Conservation (phyloP, 37 sponge, comb jelly and placozoan genomes). For the Dysidea cf. avara region DNA sequence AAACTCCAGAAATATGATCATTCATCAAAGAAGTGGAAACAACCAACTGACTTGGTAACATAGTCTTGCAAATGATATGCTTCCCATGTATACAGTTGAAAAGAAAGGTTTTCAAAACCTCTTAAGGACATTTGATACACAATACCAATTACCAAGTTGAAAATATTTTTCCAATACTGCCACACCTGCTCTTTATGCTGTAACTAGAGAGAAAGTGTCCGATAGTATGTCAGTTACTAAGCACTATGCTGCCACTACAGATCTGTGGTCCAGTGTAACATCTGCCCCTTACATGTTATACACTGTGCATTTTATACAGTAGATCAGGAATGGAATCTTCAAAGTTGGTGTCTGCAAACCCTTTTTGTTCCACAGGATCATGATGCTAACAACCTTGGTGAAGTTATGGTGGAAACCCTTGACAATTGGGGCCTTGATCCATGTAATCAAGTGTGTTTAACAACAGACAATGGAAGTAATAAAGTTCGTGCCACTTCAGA, state of each 20-base stretch:
- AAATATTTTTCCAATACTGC: slow-evolving; percentile 14
- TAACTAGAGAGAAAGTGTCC: too few relatives aligned
- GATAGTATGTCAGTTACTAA: too few relatives aligned
- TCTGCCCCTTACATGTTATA: too few relatives aligned
- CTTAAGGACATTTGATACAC: too few relatives aligned
- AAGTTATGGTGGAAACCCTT: slow-evolving; percentile 12
- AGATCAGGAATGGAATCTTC: slow-evolving; percentile 16
- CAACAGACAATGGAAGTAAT: slow-evolving; percentile 28
- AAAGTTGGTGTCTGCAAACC: slow-evolving; percentile 5
- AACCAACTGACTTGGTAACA: slow-evolving; percentile 24
- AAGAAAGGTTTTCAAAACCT: too few relatives aligned
- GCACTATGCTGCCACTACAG: too few relatives aligned
- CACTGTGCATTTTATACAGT: slow-evolving; percentile 39
- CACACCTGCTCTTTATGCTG: slow-evolving; percentile 27
- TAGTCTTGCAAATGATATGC: too few relatives aligned
- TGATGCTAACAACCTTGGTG: slow-evolving; percentile 25
- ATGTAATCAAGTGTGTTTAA: slow-evolving; percentile 4
- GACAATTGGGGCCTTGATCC: slow-evolving; percentile 17
- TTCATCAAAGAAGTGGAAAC: background rate
- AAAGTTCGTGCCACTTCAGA: slow-evolving; percentile 12
- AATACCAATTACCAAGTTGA: slow-evolving; percentile 43
- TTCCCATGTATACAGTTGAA: too few relatives aligned
- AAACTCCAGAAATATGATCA: background rate
- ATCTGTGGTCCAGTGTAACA: slow-evolving; percentile 29
- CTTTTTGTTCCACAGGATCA: too few relatives aligned